Evolutionary conservation across 1,140 invertebrate genomes (phyloP).

Genomic region (Papilio machaon): DNA sequence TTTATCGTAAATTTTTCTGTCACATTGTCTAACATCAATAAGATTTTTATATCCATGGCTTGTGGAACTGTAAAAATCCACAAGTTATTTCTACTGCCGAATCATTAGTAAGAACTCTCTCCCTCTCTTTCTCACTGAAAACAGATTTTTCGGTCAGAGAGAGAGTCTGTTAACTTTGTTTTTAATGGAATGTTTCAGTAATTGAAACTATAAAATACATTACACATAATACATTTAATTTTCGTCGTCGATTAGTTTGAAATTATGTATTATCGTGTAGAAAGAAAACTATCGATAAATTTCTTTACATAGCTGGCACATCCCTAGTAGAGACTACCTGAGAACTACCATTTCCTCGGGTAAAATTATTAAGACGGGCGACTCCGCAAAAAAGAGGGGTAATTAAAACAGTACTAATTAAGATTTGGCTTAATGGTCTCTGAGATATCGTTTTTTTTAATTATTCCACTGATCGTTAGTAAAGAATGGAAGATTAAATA

Average conservation of each 20-base stretch:
- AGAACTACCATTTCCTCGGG: constrained; percentile 27
- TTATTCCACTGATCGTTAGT: constrained; percentile 16
- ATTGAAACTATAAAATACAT: too few species aligned
- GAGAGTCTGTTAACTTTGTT: too few species aligned
- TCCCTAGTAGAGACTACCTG: constrained; percentile 13
- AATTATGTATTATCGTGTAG: neutral
- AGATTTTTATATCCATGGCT: too few species aligned
- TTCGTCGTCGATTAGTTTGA: too few species aligned
- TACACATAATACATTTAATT: too few species aligned
- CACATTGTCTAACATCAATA: too few species aligned
- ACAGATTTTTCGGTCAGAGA: too few species aligned
- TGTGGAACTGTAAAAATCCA: too few species aligned
- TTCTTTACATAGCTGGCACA: neutral
- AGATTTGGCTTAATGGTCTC: constrained; percentile 30
- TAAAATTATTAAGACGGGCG: constrained; percentile 25
- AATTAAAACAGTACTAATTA: constrained; percentile 33
- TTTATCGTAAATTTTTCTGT: neutral
- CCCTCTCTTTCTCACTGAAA: too few species aligned
- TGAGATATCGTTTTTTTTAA: constrained; percentile 11
- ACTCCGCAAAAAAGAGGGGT: constrained; percentile 25
- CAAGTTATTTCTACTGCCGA: too few species aligned
- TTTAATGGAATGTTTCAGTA: too few species aligned
- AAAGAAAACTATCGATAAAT: neutral
- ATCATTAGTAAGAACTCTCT: too few species aligned
- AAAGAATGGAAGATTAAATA: constrained; percentile 11